Conservation (phyloP, 2,888 invertebrate genomes). For the Eilema caniola region DNA sequence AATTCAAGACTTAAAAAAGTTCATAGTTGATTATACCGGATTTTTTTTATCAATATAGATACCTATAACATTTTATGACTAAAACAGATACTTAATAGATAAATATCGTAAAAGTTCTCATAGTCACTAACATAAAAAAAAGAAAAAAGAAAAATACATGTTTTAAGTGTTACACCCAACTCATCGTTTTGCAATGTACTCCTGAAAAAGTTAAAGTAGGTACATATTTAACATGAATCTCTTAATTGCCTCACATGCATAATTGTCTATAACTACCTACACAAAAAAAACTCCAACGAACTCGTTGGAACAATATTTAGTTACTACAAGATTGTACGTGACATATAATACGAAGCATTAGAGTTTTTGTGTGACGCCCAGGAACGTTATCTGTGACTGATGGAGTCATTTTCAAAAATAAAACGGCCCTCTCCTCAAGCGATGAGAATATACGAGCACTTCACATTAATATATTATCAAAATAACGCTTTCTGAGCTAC, state of each 20-base stretch:
- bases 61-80: not conserved
- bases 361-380: conserved; percentile 73
- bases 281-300: conserved; percentile 66
- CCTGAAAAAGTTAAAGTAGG: not conserved
- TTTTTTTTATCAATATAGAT: too few species aligned
- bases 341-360: conserved; percentile 73
- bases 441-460: conserved; percentile 77
- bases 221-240: conserved; percentile 19
- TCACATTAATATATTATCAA: conserved; percentile 81
- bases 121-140: not conserved
- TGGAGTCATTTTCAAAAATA: conserved; percentile 85
- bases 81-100: not conserved
- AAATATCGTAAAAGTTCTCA: not conserved
- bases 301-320: conserved; percentile 73
- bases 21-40: too few species aligned
- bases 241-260: conserved; percentile 7
- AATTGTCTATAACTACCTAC: conserved; percentile 54
- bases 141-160: not conserved
- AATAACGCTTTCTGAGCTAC: conserved; percentile 72
- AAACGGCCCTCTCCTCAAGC: conserved; percentile 73
- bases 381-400: conserved; percentile 81
- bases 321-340: conserved; percentile 71
- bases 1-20: too few species aligned
- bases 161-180: not conserved
- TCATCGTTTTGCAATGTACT: not conserved